Base-by-base conservation (phyloP, 2,797 vertebrate species). In the Anisognathus igniventris region DNA sequence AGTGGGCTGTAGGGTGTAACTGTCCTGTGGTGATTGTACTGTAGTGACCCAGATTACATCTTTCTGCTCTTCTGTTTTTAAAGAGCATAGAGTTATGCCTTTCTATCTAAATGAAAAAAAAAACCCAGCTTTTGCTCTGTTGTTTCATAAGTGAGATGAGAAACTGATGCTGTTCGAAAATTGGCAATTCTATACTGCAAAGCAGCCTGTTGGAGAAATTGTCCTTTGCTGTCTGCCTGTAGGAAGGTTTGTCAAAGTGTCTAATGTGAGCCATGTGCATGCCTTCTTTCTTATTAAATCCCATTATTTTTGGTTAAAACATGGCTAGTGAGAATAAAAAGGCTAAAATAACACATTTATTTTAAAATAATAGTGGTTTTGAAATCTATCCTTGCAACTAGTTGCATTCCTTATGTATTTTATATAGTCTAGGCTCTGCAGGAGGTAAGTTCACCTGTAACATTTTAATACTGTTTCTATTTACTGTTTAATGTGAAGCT, bases 361-460 rank as follows among this genome's bases (percentile, higher is more conserved):
- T 86, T 80, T 35, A 37, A 68, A 93, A 62, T 33, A 50, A 7
- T 7, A 5, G 6, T 68, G 8, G 0, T 12, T 60, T 88, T 75
- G 6, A 50, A 75, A 23, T 39, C 72, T n/a, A 21, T 56, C 7
- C 42, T 68, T 90, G 40, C 19, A 75, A 77, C 27, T 50, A 15
- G 8, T 61, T n/a, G 9, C 1, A 0, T 76, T 87, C 33, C 14
- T 54, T 50, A 14, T 0, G 0, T 64, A 16, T 70, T 77, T 88
- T 53, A 19, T 35, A 6, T 28, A 40, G 23, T 6, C 19, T 54
- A 76, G 66, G 21, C 42, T 93, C 51, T 66, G 12, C 58, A 56
- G 60, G 25, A 94, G 76, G 47, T 84, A 91, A 96, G 80, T 92
- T 73, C 24, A 48, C 19, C 7, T 50, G 28, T 30, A 57, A 16